phyloP scores from a whole-genome alignment of 2,113 vertebrate genomes.

The Mionectes macconnelli region DNA sequence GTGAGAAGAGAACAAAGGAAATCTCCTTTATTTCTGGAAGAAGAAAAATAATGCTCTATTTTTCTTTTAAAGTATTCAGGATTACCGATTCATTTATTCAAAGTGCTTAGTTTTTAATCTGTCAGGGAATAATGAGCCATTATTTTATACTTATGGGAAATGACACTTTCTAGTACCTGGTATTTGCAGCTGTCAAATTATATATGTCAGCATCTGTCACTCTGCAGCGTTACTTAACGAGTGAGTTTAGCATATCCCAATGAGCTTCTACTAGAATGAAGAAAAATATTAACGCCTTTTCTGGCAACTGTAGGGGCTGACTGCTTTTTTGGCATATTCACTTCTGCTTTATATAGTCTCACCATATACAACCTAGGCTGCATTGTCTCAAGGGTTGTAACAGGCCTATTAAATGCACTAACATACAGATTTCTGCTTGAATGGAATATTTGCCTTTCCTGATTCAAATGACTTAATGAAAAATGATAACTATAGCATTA shows the following conservation, averaged over 20 bases:
- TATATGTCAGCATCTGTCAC: conserved; percentile 53
- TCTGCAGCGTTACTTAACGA: conserved; percentile 14
- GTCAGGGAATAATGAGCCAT: conserved; percentile 63
- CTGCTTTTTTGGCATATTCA: neutral
- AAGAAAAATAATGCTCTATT: conserved; percentile 48
- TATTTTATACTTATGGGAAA: conserved; percentile 69
- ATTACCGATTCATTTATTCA: conserved; percentile 56
- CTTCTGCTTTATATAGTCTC: neutral
- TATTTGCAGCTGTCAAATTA: conserved; percentile 63
- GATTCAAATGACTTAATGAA: neutral
- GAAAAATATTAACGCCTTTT: conserved; percentile 47
- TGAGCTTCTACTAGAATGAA: neutral
- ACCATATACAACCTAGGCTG: neutral
- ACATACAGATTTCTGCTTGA: neutral
- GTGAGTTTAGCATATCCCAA: conserved; percentile 45
- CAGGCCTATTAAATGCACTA: neutral
- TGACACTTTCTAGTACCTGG: conserved; percentile 60
- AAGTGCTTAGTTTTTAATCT: conserved; percentile 59
- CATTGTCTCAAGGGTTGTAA: neutral
- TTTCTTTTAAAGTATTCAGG: conserved; percentile 42
- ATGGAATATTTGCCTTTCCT: neutral
- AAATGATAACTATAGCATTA: neutral
- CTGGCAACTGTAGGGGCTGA: neutral
- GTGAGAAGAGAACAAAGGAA: conserved; percentile 60
- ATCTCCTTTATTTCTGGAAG: conserved; percentile 40